A percentile compares a stretch with the other conserved stretches of the same genome.
Evolutionary conservation across 2,797 vertebrate genomes (phyloP).

Genomic region (Hylomyscus alleni): DNA sequence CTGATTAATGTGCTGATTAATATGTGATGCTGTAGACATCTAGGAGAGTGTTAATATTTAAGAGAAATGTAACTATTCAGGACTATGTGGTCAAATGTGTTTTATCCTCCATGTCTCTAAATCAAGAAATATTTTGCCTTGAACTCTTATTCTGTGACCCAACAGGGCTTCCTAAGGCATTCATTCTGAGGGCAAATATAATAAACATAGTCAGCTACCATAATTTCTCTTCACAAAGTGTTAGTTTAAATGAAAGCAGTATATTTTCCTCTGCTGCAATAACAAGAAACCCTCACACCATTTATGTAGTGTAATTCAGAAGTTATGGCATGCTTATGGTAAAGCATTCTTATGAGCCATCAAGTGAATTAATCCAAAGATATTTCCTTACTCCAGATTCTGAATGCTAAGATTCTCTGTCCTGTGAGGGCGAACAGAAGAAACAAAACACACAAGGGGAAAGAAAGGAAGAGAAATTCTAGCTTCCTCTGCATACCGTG

Average conservation of each 20-base stretch:
- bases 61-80: slow-evolving; percentile 22
- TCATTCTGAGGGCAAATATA: neutral
- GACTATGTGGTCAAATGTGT: neutral
- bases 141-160: neutral
- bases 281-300: slow-evolving; percentile 56
- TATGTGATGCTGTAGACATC: neutral
- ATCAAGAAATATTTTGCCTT: slow-evolving; percentile 18
- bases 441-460: accelerated
- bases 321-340: slow-evolving; percentile 65
- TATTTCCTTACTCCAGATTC: slow-evolving; percentile 40
- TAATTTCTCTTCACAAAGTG: slow-evolving; percentile 65
- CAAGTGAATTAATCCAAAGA: neutral
- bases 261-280: slow-evolving; percentile 68
- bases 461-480: no score
- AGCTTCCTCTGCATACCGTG: neutral
- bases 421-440: neutral
- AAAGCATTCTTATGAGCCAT: slow-evolving; percentile 67
- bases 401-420: slow-evolving; percentile 36
- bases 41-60: neutral
- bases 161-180: slow-evolving; percentile 13
- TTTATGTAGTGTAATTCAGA: slow-evolving; percentile 63
- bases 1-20: no score
- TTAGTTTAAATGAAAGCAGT: slow-evolving; percentile 79
- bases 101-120: slow-evolving; percentile 40
- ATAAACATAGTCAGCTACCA: slow-evolving; percentile 44